Evolutionary conservation across 2,888 invertebrate species (phyloP).

Genomic region (Andrena trimmerana): DNA sequence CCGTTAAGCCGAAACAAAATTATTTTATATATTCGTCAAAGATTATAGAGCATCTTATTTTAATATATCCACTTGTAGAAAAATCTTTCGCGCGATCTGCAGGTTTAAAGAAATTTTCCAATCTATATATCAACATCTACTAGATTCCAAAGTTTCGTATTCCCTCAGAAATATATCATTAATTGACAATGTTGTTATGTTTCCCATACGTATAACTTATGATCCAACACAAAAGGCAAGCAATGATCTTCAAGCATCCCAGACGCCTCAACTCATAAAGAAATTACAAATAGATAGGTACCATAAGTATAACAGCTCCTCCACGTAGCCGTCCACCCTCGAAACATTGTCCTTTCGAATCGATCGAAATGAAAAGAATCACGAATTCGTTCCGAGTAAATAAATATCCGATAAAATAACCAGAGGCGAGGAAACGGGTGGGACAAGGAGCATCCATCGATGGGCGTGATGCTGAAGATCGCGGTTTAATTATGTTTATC

Average conservation of each 20-base stretch:
- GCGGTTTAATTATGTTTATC: constrained; percentile 77
- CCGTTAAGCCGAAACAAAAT: not conserved
- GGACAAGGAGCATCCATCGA: constrained; percentile 25
- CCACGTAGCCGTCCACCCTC: no score
- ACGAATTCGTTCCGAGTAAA: not conserved
- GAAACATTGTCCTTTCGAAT: no score
- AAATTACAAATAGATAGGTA: no score
- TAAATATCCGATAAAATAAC: constrained; percentile 9
- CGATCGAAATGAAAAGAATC: no score
- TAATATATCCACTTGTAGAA: not conserved
- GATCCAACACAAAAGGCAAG: no score
- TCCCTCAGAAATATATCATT: not conserved
- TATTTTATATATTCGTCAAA: not conserved
- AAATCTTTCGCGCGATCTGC: no score
- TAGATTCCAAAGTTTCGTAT: not conserved
- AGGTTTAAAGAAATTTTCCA: not conserved
- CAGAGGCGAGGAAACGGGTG: constrained; percentile 2
- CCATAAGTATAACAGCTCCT: no score
- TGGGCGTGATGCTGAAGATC: constrained; percentile 62
- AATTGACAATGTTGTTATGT: not conserved
- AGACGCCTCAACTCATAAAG: not conserved
- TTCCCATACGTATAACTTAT: no score
- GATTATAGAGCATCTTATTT: no score
- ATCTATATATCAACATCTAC: not conserved
- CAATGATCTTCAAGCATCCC: no score